Conservation (phyloP, 2,113 vertebrate species). For the Speoplatyrhinus poulsoni region DNA sequence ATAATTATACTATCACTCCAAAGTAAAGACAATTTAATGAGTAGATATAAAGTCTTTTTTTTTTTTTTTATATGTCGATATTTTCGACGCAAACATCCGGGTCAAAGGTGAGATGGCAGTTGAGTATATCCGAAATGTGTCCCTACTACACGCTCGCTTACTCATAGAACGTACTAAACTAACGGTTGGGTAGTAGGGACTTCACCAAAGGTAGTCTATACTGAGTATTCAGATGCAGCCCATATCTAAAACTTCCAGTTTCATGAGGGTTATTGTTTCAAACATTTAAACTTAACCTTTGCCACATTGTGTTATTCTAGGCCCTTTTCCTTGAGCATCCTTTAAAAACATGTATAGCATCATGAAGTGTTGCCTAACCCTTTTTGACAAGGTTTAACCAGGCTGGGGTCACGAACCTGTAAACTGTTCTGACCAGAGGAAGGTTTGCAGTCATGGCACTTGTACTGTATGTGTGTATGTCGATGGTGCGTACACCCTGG, state of each 20-base stretch:
- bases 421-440: slow-evolving; percentile 39
- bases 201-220: no score
- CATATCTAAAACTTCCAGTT: slow-evolving; percentile 14
- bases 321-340: slow-evolving; percentile 1
- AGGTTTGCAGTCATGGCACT: slow-evolving; percentile 33
- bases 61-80: no score
- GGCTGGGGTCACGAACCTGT: slow-evolving; percentile 37
- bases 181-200: no score
- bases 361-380: slow-evolving; percentile 16
- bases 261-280: slow-evolving; percentile 44
- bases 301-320: slow-evolving; percentile 28
- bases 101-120: no score
- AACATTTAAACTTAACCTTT: slow-evolving; percentile 51
- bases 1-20: no score
- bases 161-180: no score
- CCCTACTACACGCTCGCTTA: no score
- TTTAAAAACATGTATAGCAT: not conserved
- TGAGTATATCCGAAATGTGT: no score
- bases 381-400: slow-evolving; percentile 49
- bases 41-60: no score
- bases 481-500: not conserved
- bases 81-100: no score
- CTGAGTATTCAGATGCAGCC: not conserved
- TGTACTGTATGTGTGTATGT: slow-evolving; percentile 27
- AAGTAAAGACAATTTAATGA: no score